Base-by-base conservation (phyloP, 1,140 invertebrate genomes). In the Druon quercuslanigerum region DNA sequence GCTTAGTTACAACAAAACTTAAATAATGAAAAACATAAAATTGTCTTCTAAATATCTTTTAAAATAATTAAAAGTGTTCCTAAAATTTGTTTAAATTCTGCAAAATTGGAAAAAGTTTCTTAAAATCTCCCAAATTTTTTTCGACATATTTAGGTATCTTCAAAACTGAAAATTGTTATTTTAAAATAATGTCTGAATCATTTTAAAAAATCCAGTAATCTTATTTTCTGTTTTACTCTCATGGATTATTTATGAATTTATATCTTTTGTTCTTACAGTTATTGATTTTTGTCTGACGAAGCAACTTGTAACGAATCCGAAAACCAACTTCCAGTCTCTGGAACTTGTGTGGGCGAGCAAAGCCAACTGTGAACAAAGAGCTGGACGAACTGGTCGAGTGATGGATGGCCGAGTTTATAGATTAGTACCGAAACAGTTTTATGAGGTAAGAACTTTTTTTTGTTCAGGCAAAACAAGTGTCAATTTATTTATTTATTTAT, bases 261-360 rank as follows among this genome's bases (percentile, higher is more conserved):
- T 73, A 66, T 75, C 20, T 54, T 25, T 78, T 82, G 80, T 82
- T 17, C 80, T 87, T 91, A 74, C 88, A 97, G 97, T 99, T 8
- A 97, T 99, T 85, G 98, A 99, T 91, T 99, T 98, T 90, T 99
- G 98, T 90, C 91, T 99, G 16, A 97, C 96, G 46, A 99, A 98
- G 92, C 93, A 94, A 52, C 89, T 98, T 74, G 91, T 95, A 3
- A 94, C 94, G 71, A 96, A 98, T 88, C 86, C 92, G 6, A 87
- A 90, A 0, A 96, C 96, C 0, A 97, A 97, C 92, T 98, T 96
- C 83, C 94, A 95, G 46, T 94, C 94, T 70, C 91, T 99, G 8
- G 93, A 95, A 79, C 84, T 98, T 76, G 91, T 92, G 71, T 99
- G 98, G 98, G 96, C 98, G 0, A 96, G 97, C 0, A 96, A 96